Percentiles rank a stretch among this genome's conserved stretches.
phyloP scores from a whole-genome alignment of 2,797 vertebrate genomes.

The Cheirogaleus major region DNA sequence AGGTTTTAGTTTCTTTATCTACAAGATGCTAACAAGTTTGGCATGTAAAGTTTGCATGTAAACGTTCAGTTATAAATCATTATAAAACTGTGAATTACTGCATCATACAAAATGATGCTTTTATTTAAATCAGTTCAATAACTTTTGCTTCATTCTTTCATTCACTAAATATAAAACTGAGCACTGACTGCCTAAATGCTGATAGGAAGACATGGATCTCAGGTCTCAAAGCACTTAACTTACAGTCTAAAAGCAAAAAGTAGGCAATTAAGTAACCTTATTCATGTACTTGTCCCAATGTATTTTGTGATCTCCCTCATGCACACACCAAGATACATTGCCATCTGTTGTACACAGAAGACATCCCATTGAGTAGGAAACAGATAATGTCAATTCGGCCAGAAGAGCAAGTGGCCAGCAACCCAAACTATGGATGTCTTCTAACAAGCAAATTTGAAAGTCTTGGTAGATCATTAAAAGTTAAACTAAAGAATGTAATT shows the following conservation, averaged over 20 bases:
- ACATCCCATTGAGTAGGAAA: not conserved
- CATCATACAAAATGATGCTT: slow-evolving; percentile 8
- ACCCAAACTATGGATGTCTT: not conserved
- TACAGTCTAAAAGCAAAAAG: not conserved
- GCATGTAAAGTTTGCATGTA: not conserved
- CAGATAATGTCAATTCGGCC: not conserved
- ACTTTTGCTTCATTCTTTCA: slow-evolving; percentile 47
- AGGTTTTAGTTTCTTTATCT: slow-evolving; percentile 29
- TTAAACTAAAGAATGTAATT: not conserved
- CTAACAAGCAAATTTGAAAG: slow-evolving; percentile 36
- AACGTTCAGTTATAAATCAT: slow-evolving; percentile 11
- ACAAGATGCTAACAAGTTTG: slow-evolving; percentile 34
- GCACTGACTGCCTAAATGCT: not conserved
- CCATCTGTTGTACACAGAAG: not conserved
- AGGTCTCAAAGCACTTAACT: not conserved
- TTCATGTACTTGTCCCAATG: not conserved
- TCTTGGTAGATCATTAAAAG: not conserved
- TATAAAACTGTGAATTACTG: slow-evolving; percentile 1
- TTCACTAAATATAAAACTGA: slow-evolving; percentile 13
- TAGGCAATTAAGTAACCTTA: not conserved
- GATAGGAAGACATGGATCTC: not conserved
- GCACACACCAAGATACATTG: not conserved
- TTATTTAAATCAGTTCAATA: slow-evolving; percentile 41
- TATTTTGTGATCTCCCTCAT: not conserved
- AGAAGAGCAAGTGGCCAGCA: not conserved